These are phyloP conservation scores for Pollenia griseotomentosa DNA, from an alignment of 2,888 invertebrate species.

Conservation along the genomic window DNA sequence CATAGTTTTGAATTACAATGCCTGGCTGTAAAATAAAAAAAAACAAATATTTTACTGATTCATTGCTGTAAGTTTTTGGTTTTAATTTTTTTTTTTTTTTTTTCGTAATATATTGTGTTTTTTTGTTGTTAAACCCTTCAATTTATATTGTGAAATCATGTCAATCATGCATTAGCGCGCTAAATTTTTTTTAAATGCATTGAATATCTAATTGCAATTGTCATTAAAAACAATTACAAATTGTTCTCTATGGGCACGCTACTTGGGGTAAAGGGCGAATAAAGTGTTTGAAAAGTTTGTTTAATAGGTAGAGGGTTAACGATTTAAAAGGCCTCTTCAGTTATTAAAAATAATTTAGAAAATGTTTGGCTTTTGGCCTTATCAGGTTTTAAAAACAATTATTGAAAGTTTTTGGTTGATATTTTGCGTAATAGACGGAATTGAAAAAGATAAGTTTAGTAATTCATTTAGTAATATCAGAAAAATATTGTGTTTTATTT, in stretches of 20 bases:
- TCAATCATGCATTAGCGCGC: conserved; percentile 72
- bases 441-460: too few species aligned
- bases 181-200: conserved; percentile 66
- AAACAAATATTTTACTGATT: conserved; percentile 22
- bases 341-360: too few species aligned
- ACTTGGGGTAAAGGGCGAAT: neutral
- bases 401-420: too few species aligned
- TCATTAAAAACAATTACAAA: conserved; percentile 72
- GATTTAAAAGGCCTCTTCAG: too few species aligned
- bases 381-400: too few species aligned
- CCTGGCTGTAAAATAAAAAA: neutral
- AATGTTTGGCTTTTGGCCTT: too few species aligned
- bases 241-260: neutral
- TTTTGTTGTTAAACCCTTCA: conserved; percentile 57
- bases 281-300: too few species aligned
- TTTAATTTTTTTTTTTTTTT: conserved; percentile 18
- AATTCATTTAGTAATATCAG: too few species aligned
- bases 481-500: too few species aligned
- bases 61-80: conserved; percentile 19
- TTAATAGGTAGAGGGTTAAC: too few species aligned
- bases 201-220: conserved; percentile 71
- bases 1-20: neutral
- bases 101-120: neutral
- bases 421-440: too few species aligned
- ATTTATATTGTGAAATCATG: conserved; percentile 71